These are phyloP conservation scores for Hormaphis cornu DNA, from an alignment of 1,140 invertebrate species.

Conservation along the genomic window DNA sequence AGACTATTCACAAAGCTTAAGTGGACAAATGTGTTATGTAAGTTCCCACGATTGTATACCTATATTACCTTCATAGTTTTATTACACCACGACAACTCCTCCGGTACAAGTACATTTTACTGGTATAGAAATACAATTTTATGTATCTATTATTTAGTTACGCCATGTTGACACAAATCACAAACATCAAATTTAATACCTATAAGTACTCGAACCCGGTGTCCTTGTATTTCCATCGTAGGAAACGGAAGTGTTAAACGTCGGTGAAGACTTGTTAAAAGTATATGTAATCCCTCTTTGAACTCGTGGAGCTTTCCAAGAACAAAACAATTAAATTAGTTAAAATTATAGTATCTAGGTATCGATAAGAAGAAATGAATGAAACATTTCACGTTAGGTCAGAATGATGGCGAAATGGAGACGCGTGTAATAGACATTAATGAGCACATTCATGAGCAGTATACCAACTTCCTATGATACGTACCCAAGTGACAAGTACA, in stretches of 20 bases:
- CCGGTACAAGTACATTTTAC: neutral
- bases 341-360: neutral
- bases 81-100: neutral
- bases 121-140: neutral
- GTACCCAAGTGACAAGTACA: no score
- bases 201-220: neutral
- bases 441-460: no score
- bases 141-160: neutral
- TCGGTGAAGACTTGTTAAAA: neutral
- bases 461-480: no score
- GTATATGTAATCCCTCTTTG: neutral
- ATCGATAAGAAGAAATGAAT: neutral
- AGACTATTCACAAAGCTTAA: no score
- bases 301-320: neutral
- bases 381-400: no score
- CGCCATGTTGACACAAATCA: conserved; percentile 2
- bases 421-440: no score
- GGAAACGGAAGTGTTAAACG: conserved; percentile 7
- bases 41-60: conserved; percentile 7
- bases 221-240: conserved; percentile 1
- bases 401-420: no score
- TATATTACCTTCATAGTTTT: conserved; percentile 7
- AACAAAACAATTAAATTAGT: neutral
- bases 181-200: neutral
- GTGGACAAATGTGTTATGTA: neutral